Evolutionary conservation across 2,113 vertebrate genomes (phyloP).

Genomic region (Eulemur macaco): DNA sequence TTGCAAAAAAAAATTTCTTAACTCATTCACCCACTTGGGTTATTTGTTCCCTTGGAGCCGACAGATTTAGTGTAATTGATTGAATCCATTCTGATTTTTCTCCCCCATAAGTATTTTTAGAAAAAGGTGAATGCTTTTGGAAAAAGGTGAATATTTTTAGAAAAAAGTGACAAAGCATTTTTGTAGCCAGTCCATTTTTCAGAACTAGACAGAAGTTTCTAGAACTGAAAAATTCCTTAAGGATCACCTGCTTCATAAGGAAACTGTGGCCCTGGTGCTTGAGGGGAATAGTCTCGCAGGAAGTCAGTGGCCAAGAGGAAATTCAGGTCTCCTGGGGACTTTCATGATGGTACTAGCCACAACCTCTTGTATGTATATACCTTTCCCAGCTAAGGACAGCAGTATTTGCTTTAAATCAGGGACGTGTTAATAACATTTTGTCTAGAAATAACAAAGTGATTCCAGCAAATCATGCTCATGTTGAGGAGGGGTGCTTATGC

Average conservation of each 20-base stretch:
- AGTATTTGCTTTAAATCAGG: constrained; percentile 16
- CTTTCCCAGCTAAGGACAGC: background rate
- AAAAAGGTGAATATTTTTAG: background rate
- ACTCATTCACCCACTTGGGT: background rate
- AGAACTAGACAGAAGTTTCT: background rate
- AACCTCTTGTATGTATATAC: background rate
- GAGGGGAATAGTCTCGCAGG: background rate
- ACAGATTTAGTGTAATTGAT: background rate
- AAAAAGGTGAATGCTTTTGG: too few species aligned
- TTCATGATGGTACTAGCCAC: background rate
- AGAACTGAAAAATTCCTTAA: background rate
- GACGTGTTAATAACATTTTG: background rate
- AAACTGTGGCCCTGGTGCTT: background rate
- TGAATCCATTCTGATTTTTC: background rate
- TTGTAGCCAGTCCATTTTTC: background rate
- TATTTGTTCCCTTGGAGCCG: background rate
- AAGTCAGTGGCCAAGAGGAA: background rate
- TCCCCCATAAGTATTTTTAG: too few species aligned
- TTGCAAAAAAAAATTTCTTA: background rate
- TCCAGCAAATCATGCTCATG: background rate
- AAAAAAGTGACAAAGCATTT: background rate
- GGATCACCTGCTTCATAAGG: background rate
- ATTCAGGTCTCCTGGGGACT: background rate
- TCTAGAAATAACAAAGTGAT: background rate
- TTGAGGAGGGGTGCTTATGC: background rate